Percentiles rank a stretch among this genome's conserved stretches.
Conservation (phyloP, 1,140 invertebrate species). For the Cherax quadricarinatus region DNA sequence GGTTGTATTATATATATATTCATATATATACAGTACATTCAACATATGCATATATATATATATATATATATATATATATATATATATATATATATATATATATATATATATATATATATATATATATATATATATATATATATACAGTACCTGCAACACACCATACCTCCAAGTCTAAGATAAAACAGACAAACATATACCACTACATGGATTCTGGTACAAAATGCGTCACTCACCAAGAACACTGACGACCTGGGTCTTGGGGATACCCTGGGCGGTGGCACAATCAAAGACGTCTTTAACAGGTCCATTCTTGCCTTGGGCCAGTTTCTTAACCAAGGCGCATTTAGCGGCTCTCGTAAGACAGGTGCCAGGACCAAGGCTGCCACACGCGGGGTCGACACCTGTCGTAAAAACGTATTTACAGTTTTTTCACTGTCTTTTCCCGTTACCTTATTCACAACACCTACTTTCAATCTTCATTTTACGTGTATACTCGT, state of each 20-base stretch:
- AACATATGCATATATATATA: neutral
- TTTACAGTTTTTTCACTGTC: too few relatives aligned
- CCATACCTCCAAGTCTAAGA: too few relatives aligned
- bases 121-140: too few relatives aligned
- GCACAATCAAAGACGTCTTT: slow-evolving; percentile 66
- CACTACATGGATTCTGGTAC: too few relatives aligned
- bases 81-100: too few relatives aligned
- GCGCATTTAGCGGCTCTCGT: slow-evolving; percentile 37
- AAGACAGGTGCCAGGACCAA: slow-evolving; percentile 47
- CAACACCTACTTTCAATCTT: neutral
- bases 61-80: too few relatives aligned
- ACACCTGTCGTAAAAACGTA: slow-evolving; percentile 9
- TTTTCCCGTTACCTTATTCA: neutral
- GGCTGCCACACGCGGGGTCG: slow-evolving; percentile 46
- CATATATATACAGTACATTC: slow-evolving; percentile 18
- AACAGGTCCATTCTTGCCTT: slow-evolving; percentile 52
- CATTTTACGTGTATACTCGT: neutral
- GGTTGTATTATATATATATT: too few relatives aligned
- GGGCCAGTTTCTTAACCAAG: slow-evolving; percentile 40
- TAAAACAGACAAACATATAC: too few relatives aligned
- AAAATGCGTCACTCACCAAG: slow-evolving; percentile 20
- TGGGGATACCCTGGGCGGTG: slow-evolving; percentile 55
- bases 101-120: neutral
- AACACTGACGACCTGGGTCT: slow-evolving; percentile 55
- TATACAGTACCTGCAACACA: too few relatives aligned